Conservation (phyloP, 2,797 vertebrate genomes). For the Manis javanica region DNA sequence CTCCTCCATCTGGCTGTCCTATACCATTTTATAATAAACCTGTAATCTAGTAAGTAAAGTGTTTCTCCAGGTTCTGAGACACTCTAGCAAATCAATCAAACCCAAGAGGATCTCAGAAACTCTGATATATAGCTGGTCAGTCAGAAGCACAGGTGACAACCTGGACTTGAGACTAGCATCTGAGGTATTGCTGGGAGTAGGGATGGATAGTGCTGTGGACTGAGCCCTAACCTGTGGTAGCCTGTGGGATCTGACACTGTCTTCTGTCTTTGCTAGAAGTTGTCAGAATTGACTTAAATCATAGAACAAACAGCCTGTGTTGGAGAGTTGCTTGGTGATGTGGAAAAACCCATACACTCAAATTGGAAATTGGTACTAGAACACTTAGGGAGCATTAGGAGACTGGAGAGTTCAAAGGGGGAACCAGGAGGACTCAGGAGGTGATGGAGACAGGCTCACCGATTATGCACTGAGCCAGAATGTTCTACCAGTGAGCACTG, state of each 20-base stretch:
- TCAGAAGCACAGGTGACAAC: neutral
- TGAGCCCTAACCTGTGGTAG: neutral
- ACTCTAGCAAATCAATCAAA: neutral
- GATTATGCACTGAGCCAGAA: neutral
- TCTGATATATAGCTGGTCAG: neutral
- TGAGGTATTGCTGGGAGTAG: fast-evolving
- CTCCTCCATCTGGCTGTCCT: neutral
- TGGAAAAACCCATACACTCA: neutral
- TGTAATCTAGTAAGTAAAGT: neutral
- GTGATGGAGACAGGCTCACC: neutral
- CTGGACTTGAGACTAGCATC: neutral
- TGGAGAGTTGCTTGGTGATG: neutral
- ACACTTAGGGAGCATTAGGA: neutral
- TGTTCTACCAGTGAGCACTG: neutral
- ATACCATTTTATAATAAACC: neutral
- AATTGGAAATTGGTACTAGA: neutral
- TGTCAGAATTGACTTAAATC: neutral
- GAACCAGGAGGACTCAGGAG: neutral
- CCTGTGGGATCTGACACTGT: too few relatives aligned
- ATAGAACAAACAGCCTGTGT: neutral
- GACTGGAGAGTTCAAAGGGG: neutral
- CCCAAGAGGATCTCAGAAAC: neutral
- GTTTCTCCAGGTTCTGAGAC: neutral
- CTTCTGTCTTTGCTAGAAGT: neutral
- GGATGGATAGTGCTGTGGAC: neutral